Percentiles rank a stretch among this genome's conserved stretches.
Conservation (phyloP, 2,797 vertebrate species). For the Ctenochaetus hawaiiensis region DNA sequence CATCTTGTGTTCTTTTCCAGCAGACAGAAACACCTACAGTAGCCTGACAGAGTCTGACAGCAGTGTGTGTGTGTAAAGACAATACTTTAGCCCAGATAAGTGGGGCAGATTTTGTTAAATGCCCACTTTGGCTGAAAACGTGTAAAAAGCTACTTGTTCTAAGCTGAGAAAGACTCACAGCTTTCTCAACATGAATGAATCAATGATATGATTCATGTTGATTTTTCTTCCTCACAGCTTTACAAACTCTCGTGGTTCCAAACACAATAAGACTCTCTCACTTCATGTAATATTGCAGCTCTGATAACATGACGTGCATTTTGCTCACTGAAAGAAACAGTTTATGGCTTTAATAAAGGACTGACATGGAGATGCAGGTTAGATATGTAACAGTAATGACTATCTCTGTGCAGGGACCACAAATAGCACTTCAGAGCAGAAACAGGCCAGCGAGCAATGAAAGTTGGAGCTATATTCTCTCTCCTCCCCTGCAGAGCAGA, state of each 20-base stretch:
- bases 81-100: not conserved
- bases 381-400: not conserved
- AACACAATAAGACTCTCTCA: no score
- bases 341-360: no score
- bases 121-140: not conserved
- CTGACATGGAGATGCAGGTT: no score
- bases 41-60: not conserved
- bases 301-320: no score
- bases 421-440: slow-evolving; percentile 21
- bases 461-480: not conserved
- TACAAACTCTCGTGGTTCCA: no score
- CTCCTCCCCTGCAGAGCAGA: slow-evolving; percentile 13
- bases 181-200: not conserved
- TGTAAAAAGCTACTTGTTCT: not conserved
- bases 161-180: not conserved
- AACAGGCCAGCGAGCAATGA: slow-evolving; percentile 17
- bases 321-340: no score
- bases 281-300: no score
- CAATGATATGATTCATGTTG: not conserved
- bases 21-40: not conserved
- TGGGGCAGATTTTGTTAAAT: not conserved
- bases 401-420: not conserved
- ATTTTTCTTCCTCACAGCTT: no score
- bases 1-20: not conserved
- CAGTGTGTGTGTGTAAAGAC: not conserved